Conservation (phyloP, 1,140 invertebrate species). For the Procambarus virginalis region DNA sequence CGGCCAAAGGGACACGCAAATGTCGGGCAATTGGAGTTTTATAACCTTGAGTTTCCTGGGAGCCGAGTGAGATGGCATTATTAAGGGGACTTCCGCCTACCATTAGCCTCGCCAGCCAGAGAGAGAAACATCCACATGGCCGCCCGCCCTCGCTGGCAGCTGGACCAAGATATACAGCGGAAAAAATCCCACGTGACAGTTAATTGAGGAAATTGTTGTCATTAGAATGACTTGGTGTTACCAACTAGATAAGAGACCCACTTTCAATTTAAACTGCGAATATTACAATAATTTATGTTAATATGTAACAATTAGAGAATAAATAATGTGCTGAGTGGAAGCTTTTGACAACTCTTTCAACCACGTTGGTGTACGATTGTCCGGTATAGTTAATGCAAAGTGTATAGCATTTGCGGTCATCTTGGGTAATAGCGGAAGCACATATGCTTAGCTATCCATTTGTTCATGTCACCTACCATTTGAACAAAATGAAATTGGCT, state of each 20-base stretch:
- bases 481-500: not conserved
- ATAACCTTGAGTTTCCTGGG: slow-evolving; percentile 49
- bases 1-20: slow-evolving; percentile 26
- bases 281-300: not conserved
- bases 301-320: too few species aligned
- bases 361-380: too few species aligned
- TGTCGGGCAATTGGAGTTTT: slow-evolving; percentile 40
- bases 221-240: slow-evolving; percentile 36
- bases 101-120: not conserved
- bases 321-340: too few species aligned
- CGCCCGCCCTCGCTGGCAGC: not conserved
- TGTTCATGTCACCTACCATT: not conserved
- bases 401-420: not conserved
- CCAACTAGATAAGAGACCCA: not conserved
- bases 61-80: not conserved
- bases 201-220: slow-evolving; percentile 36
- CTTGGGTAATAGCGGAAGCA: not conserved
- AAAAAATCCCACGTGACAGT: slow-evolving; percentile 13
- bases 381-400: not conserved
- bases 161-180: not conserved
- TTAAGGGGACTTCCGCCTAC: slow-evolving; percentile 45
- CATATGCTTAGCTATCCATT: not conserved
- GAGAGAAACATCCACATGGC: not conserved
- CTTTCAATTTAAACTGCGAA: not conserved
- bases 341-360: too few species aligned